Evolutionary conservation across 2,113 vertebrate genomes (phyloP), one percentile per base, ranked within the genome.

Genomic region (Climacteris rufus): DNA sequence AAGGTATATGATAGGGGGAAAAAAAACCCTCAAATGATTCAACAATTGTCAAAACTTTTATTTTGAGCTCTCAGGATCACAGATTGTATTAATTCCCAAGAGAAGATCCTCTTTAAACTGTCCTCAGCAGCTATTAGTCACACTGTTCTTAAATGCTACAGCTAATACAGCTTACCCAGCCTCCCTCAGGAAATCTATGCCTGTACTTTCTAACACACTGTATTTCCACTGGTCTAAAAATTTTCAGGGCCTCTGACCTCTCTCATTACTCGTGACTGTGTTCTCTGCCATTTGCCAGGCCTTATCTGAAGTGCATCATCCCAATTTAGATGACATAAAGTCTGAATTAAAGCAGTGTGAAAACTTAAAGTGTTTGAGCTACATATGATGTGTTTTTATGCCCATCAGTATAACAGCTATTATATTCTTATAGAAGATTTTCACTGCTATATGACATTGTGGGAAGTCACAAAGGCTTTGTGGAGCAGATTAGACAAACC

Each of bases 1-100:
- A 78, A 66, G 31, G n/a, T 0, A 13, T 17, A 27, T 2, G 5
- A 5, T 30, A 61, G 0, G 1, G 13, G 5, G 0, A 16, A 20
- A 27, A n/a, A 44, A 61, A 17, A 10, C 25, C 10, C 18, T 64
- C 2, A 1, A 49, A 53, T 57, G 11, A 4, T 84, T 65, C 33
- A 22, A 11, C 23, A 52, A 44, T 70, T 28, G 27, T 18, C 78
- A 54, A 60, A 76, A 40, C 7, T 61, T 74, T 63, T 64, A 45
- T 57, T 66, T 66, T 66, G 56, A 75, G 10, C 39, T 69, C 20
- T 63, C 5, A 24, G 35, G 21, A 68, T 40, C 45, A 82, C 23
- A 42, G 39, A 49, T 57, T 74, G n/a, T 44, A 65, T 44, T 87
- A 16, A 54, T n/a, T 16, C 15, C 17, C 11, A 66, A 52, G 31